These are phyloP conservation scores for Coluber constrictor DNA, from an alignment of 2,797 vertebrate genomes.

Conservation along the genomic window DNA sequence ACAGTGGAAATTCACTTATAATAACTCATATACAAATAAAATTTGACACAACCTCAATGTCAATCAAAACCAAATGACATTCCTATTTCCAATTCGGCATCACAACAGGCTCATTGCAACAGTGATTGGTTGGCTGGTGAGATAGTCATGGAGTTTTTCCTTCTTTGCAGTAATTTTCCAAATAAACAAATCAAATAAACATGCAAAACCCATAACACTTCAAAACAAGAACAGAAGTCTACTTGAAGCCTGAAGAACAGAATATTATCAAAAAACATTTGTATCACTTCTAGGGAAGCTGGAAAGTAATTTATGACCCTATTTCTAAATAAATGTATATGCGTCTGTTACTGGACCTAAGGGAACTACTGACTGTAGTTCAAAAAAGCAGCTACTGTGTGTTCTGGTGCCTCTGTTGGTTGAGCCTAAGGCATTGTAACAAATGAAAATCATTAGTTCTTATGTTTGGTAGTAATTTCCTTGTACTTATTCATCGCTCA, in stretches of 20 bases:
- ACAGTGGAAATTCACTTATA: background rate
- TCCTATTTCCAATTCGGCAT: background rate
- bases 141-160: background rate
- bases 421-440: background rate
- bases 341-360: background rate
- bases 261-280: background rate
- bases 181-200: background rate
- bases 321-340: background rate
- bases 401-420: background rate
- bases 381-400: background rate
- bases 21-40: background rate
- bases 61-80: background rate
- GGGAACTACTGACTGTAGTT: background rate
- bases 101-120: background rate
- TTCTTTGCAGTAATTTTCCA: background rate
- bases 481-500: background rate
- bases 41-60: background rate
- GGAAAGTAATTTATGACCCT: background rate
- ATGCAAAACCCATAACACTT: background rate
- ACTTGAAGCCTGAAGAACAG: background rate
- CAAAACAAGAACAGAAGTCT: background rate
- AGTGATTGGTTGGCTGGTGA: background rate
- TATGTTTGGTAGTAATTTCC: background rate
- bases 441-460: background rate
- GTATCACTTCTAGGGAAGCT: background rate